These are phyloP conservation scores for Sylvietta virens DNA, from an alignment of 2,113 vertebrate species.

Conservation along the genomic window DNA sequence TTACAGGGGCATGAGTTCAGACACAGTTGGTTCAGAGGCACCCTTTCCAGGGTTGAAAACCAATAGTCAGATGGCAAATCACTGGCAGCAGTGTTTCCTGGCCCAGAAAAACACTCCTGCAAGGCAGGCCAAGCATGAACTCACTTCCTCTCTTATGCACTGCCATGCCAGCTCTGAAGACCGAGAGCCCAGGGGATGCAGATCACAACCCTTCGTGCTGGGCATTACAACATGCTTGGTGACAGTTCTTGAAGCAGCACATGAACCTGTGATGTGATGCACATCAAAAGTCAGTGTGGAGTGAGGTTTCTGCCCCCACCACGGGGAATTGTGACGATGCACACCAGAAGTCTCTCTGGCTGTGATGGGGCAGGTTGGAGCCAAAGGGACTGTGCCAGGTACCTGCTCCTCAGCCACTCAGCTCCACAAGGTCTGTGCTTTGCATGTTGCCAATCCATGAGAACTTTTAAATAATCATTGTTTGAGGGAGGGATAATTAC, in stretches of 20 bases:
- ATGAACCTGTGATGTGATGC: accelerated
- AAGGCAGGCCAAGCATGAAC: not conserved
- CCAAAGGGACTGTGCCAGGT: not conserved
- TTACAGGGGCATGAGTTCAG: not conserved
- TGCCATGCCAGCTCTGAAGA: accelerated
- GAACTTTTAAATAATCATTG: not conserved
- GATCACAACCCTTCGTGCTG: accelerated
- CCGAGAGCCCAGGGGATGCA: not conserved
- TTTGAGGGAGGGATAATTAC: not conserved
- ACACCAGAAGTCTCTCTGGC: not conserved
- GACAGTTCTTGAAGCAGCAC: not conserved
- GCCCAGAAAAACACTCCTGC: accelerated
- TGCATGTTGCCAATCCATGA: not conserved
- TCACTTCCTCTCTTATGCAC: not conserved
- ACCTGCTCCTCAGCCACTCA: accelerated
- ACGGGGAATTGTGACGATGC: accelerated
- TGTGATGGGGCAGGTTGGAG: accelerated
- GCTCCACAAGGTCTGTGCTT: not conserved
- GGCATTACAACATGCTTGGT: accelerated
- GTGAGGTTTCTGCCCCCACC: not conserved
- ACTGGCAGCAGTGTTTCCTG: not conserved
- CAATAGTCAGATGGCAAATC: accelerated
- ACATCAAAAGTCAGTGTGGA: not conserved
- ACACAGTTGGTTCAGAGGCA: not conserved
- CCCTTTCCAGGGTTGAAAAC: accelerated